These are phyloP conservation scores for Coryphaenoides rupestris DNA, from an alignment of 2,113 vertebrate genomes.

Conservation along the genomic window DNA sequence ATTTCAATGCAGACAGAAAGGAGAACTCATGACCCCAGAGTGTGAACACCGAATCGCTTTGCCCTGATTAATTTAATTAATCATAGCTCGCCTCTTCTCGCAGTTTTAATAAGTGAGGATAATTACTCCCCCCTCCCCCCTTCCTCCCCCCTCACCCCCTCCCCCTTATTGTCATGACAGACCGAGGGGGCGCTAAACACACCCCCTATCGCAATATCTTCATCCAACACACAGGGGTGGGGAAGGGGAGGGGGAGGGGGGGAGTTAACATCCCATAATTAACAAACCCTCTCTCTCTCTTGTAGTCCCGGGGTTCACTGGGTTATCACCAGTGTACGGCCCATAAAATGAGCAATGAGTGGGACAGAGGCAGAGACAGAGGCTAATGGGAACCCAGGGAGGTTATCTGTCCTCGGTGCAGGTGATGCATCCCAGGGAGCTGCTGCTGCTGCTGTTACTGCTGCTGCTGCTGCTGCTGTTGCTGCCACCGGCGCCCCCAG, in stretches of 20 bases:
- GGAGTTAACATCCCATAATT: slow-evolving; percentile 24
- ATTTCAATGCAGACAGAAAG: no score
- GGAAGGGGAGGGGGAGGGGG: slow-evolving; percentile 1
- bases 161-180: slow-evolving; percentile 35
- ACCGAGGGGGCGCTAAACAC: slow-evolving; percentile 32
- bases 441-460: slow-evolving; percentile 54
- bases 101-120: slow-evolving; percentile 57
- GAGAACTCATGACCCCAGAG: no score
- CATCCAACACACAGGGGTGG: neutral
- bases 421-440: slow-evolving; percentile 48
- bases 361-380: slow-evolving; percentile 23
- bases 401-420: slow-evolving; percentile 52
- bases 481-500: no score
- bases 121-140: slow-evolving; percentile 35
- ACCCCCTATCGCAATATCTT: slow-evolving; percentile 16
- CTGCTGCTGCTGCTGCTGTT: no score
- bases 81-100: slow-evolving; percentile 36
- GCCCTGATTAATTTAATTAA: slow-evolving; percentile 54
- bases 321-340: slow-evolving; percentile 14
- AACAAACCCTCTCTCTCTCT: slow-evolving; percentile 11
- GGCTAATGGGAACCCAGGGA: slow-evolving; percentile 26
- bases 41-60: slow-evolving; percentile 24
- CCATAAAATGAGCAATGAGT: slow-evolving; percentile 19
- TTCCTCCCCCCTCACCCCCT: no score
- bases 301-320: neutral